Base-by-base conservation (phyloP, 2,888 invertebrate genomes). In the Caenorhabditis sinica region DNA sequence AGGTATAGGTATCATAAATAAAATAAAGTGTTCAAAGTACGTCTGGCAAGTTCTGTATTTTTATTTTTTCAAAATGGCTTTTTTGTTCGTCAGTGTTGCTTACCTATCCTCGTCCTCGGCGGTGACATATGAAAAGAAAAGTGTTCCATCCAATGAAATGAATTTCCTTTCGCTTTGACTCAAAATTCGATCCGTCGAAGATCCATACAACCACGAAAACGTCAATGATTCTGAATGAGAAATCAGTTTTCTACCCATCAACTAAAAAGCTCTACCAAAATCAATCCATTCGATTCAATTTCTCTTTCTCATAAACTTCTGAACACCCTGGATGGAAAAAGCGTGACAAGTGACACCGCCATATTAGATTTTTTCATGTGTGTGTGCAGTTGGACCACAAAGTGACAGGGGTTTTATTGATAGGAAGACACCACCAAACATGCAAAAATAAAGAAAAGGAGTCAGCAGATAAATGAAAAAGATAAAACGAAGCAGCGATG, bases 111-210 rank as follows among this genome's bases (percentile, higher is more conserved):
- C 92, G 80, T 92, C 92, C 9, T 86, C 87, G 0, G 73, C 58
- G 15, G 61, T 65, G 15, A 90, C 88, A 71, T 89, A 87, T 6
- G 92, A 90, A 68, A 92, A 92, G 75, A 91, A 86, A 25, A 92
- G 87, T 33, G 91, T 91, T 13, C 92, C 92, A 63, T 92, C 92
- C 82, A 89, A 77, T 9, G 91, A 90, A 53, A 93, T 88, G 76
- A 93, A 92, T 23, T 90, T 82, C 13, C 93, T 69, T 25, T 90
- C 88, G 30, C 81, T 80, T 30, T 89, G 89, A n/a, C 74, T 60
- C 60, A 92, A 83, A 40, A 91, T 90, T 4, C 88, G 81, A 53
- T 91, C 88, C 51, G 90, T 90, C 43, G 85, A 85, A 5, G 83
- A 82, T 15, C 85, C 89, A 60, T 82, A 43, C 63, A 91, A 85